Evolutionary conservation across 1,140 invertebrate species (phyloP).

Genomic region (Polypedilum pembai): DNA sequence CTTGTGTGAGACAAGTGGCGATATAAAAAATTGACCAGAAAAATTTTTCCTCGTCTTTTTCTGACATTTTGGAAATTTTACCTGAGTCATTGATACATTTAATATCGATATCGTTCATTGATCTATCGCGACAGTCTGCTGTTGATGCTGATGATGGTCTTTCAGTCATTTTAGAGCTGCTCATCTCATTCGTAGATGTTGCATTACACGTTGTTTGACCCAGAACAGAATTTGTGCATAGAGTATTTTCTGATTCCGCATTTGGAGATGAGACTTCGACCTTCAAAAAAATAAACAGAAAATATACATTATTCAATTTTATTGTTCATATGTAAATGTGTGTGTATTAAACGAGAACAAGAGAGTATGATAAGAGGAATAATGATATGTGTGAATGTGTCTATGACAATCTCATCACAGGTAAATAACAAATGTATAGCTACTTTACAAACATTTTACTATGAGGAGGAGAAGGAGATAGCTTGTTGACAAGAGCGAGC

Average conservation of each 20-base stretch:
- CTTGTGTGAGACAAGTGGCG: no score
- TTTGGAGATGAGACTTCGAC: constrained; percentile 49
- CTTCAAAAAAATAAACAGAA: constrained; percentile 32
- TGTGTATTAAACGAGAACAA: not conserved
- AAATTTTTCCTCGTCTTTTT: no score
- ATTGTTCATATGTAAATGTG: not conserved
- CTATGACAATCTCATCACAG: not conserved
- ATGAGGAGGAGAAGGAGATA: not conserved
- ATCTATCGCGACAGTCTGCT: not conserved
- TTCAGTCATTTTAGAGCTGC: constrained; percentile 24
- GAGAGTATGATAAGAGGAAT: not conserved
- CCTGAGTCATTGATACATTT: constrained; percentile 18
- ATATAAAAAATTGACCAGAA: no score
- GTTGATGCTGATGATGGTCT: not conserved
- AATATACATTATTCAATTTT: constrained; percentile 28
- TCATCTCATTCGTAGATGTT: constrained; percentile 37
- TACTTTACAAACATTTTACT: not conserved
- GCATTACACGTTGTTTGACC: constrained; percentile 40
- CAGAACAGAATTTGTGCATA: constrained; percentile 43
- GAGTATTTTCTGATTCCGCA: constrained; percentile 51
- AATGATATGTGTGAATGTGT: not conserved
- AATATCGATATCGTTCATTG: not conserved
- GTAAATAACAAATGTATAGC: not conserved
- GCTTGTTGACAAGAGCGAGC: not conserved
- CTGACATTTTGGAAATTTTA: not conserved